Base-by-base conservation (phyloP, 2,113 vertebrate species). In the Stigmatopora nigra region DNA sequence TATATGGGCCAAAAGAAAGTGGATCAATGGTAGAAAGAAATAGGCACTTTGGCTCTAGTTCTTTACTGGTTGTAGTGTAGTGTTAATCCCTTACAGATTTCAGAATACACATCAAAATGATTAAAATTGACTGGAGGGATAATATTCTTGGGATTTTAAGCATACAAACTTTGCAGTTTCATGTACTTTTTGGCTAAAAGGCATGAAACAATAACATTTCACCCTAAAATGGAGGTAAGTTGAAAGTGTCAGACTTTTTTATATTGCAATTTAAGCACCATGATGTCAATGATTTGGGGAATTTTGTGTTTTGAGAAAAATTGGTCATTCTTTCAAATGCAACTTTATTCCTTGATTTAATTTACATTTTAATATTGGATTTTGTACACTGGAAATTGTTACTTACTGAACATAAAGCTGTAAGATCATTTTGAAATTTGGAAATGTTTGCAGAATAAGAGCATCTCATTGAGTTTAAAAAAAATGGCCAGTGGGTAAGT, bases 11-110 rank as follows among this genome's bases (percentile, higher is more conserved):
- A 55, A 66, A 73, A 73, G 65, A 77, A 78, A 85, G 83, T 87
- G 81, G 79, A 87, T 87, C 79, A 87, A 88, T 83, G 80, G 78
- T 12, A 85, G 78, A 86, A 83, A 82, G 82, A 80, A 84, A 82
- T 78, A 76, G 78, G 59, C 68, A 75, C 41, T 77, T 86, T 75
- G 65, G 49, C 68, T 58, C 67, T 0, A 76, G 65, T 71, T 70
- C 70, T 78, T 70, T 48, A 69, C 13, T 31, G 19, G 20, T 63
- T 10, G 35, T 31, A 63, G 48, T 36, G 9, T 48, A 61, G n/a
- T 20, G 19, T 44, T 20, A 41, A 59, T 38, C 58, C n/a, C 38
- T 20, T 20, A 44, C 5, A 44, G n/a, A 3, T 45, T 61, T 45
- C n/a, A 61, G 13, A 16, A 1, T 14, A 5, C 5, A 22, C 53